phyloP scores from a whole-genome alignment of 2,797 vertebrate genomes.

The Craterocephalus amniculus region DNA sequence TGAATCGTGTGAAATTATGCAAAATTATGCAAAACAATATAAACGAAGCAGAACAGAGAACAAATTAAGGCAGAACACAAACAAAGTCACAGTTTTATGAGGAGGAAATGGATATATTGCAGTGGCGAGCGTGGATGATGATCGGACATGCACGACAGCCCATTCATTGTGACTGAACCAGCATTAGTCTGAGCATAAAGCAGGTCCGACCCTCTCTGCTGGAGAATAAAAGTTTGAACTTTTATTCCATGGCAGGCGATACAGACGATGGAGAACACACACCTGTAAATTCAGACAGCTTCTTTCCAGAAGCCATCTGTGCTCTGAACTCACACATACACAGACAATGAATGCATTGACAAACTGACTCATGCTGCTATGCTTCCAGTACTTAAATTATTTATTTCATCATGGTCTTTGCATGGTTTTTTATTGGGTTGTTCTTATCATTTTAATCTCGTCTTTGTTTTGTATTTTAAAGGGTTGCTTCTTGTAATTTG shows the following conservation, averaged over 20 bases:
- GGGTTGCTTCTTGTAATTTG: not conserved
- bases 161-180: not conserved
- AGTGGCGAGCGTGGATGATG: not conserved
- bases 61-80: not conserved
- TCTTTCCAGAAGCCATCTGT: slow-evolving; percentile 1
- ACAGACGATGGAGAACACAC: not conserved
- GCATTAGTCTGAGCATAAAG: too few species aligned
- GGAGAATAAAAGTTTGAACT: too few species aligned
- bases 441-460: too few species aligned
- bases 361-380: not conserved
- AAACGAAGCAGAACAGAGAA: not conserved
- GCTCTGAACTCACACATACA: not conserved
- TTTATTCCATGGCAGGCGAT: not conserved
- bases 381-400: not conserved
- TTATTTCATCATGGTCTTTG: not conserved
- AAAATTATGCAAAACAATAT: not conserved
- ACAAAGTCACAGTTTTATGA: not conserved
- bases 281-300: not conserved
- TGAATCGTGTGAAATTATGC: not conserved
- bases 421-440: too few species aligned
- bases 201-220: too few species aligned
- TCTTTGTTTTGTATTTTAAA: too few species aligned
- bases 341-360: not conserved
- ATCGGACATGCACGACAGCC: not conserved
- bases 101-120: not conserved